A percentile compares a stretch with the other conserved stretches of the same genome.
These are phyloP conservation scores for Chiloscyllium punctatum DNA, from an alignment of 2,797 vertebrate genomes.

Conservation along the genomic window DNA sequence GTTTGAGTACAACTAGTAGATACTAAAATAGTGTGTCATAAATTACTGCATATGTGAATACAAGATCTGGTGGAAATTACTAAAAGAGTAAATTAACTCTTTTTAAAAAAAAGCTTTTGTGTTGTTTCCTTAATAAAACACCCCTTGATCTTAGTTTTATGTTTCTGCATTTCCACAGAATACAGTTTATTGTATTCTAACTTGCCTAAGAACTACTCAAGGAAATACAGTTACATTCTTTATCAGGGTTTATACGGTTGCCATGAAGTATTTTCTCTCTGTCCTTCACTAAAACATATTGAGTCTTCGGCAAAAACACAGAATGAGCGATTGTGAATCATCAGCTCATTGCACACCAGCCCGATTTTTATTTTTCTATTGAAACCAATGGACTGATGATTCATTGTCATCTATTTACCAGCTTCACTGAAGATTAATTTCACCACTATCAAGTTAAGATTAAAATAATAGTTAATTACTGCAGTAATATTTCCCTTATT, in stretches of 20 bases:
- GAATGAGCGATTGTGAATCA: neutral
- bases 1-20: neutral
- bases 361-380: neutral
- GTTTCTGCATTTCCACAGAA: neutral
- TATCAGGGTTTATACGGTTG: neutral
- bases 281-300: neutral
- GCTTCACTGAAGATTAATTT: neutral
- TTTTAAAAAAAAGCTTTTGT: neutral
- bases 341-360: neutral
- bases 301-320: neutral
- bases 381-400: neutral
- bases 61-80: neutral
- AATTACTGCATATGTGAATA: neutral
- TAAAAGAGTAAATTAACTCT: neutral
- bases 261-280: neutral
- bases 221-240: neutral
- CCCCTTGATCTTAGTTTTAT: neutral
- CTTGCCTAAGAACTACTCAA: neutral
- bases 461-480: neutral
- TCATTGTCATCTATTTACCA: neutral
- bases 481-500: neutral
- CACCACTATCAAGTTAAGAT: neutral
- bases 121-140: neutral
- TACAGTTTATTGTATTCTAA: neutral
- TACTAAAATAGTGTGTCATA: neutral